Evolutionary conservation across 2,113 vertebrate genomes (phyloP).

Genomic region (Erpornis zantholeuca): DNA sequence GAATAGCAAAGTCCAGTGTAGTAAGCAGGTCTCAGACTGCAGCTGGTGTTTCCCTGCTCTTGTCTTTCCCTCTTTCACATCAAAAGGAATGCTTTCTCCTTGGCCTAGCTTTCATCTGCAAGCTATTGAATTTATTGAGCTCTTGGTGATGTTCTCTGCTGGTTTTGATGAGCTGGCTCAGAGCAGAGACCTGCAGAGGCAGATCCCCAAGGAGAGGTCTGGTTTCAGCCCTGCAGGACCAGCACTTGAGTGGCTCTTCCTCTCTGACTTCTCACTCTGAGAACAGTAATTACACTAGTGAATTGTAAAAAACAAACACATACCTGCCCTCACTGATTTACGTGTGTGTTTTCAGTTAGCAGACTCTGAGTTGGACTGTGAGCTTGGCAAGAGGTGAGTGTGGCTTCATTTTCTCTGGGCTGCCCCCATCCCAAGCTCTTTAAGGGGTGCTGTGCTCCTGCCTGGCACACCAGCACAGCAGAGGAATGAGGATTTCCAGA

Average conservation of each 20-base stretch:
- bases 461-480: not conserved
- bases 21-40: not conserved
- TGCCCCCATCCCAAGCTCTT: not conserved
- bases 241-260: not conserved
- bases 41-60: not conserved
- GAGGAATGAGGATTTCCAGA: not conserved
- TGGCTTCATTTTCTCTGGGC: not conserved
- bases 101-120: not conserved
- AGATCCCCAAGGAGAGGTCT: not conserved
- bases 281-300: not conserved
- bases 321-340: not conserved
- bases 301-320: not conserved
- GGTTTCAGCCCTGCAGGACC: not conserved
- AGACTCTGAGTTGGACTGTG: not conserved
- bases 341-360: conserved; percentile 42
- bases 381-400: conserved; percentile 35
- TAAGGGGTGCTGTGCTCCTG: not conserved
- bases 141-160: not conserved
- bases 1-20: not conserved
- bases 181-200: not conserved
- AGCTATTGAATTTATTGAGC: not conserved
- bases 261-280: not conserved
- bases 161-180: not conserved
- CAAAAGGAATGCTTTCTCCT: not conserved
- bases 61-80: not conserved